These are phyloP conservation scores for Podabrus alpinus DNA, from an alignment of 2,888 invertebrate species.

Conservation along the genomic window DNA sequence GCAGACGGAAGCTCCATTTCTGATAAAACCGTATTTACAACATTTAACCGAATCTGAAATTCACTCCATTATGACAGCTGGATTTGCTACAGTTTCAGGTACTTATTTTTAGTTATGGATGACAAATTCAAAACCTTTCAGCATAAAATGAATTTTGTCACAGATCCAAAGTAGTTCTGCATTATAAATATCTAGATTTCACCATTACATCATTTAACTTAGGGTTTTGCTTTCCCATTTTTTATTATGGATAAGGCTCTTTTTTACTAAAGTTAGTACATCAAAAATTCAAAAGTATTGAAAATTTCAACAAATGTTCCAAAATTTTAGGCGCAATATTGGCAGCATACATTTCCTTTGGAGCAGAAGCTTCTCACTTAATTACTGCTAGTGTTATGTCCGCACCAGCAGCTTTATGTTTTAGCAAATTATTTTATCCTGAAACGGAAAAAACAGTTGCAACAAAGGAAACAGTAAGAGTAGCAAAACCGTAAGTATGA, in stretches of 20 bases:
- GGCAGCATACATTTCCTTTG: conserved; percentile 90
- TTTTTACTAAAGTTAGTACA: no score
- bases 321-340: conserved; percentile 75
- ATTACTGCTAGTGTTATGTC: conserved; percentile 96
- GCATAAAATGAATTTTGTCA: background rate
- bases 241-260: no score
- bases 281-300: no score
- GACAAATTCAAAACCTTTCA: background rate
- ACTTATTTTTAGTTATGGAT: conserved; percentile 16
- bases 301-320: conserved; percentile 7
- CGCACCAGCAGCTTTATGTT: conserved; percentile 90
- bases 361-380: conserved; percentile 84
- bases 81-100: conserved; percentile 94
- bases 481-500: conserved; percentile 68
- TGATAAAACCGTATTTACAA: conserved; percentile 86
- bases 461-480: conserved; percentile 73
- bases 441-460: conserved; percentile 84
- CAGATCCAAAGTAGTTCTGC: no score
- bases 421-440: conserved; percentile 88
- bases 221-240: no score
- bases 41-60: conserved; percentile 88
- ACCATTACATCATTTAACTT: no score
- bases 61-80: conserved; percentile 91
- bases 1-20: conserved; percentile 86
- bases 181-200: no score